Base-by-base conservation (phyloP, 1,140 invertebrate species). In the Fopius arisanus region DNA sequence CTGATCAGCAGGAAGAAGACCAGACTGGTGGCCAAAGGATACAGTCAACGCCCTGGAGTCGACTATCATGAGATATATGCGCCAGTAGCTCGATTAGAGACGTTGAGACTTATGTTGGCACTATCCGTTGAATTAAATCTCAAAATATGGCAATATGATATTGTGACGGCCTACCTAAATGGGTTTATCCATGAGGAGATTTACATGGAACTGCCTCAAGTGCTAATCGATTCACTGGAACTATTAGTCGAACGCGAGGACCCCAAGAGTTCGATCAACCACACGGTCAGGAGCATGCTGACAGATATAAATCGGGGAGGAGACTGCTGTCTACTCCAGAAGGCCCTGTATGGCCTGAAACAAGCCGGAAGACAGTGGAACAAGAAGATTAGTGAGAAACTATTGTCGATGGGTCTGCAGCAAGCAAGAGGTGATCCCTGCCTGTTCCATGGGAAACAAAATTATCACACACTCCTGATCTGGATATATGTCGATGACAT, bases 281-380 rank as follows among this genome's bases (percentile, higher is more conserved):
- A 28, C 16, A 63, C 1, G 12, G 59, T 28, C 16, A 23, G 21
- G 59, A 63, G 23, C 73, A 75, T 26, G 74, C 78, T 19, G 72
- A 4, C 31, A 72, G 59, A 43, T 74, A 54, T 19, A 51, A 63
- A 21, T 37, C 41, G n/a, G 62, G 77, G 29, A 31, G 29, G 29
- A 31, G 29, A 31, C 29, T 31, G 29, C 3, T 67, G 71, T 21
- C 26, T 51, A 31, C 28, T 66, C 2, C 66, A 21, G n/a, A 73
- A 73, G 51, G 16, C n/a, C 23, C 31, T 54, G 9, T 33, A 54
- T 37, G 51, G 73, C 14, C 19, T 70, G 19, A 48, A 54, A 6
- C 78, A 83, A 70, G 74, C 81, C 12, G 76, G 79, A 29, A 28
- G 77, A 19, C 23, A 67, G 19, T 84, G 82, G 82, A 70, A 82